phyloP scores from a whole-genome alignment of 2,113 vertebrate genomes.

The Oophaga pumilio region DNA sequence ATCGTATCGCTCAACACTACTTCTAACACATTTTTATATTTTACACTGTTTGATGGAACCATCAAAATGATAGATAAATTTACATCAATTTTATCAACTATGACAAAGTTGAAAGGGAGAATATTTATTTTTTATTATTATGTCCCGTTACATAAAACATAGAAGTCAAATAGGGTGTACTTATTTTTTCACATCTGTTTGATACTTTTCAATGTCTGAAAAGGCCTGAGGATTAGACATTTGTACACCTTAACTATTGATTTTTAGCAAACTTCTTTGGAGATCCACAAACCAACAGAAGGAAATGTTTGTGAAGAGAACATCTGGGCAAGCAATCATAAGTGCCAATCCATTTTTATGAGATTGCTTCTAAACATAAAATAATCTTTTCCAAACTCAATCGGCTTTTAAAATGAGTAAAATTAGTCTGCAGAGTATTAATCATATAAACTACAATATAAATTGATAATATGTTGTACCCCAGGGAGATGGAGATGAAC shows the following conservation, averaged over 20 bases:
- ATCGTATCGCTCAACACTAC: too few relatives aligned
- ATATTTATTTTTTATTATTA: too few relatives aligned
- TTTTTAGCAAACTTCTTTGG: constrained; percentile 21
- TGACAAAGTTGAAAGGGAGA: neutral
- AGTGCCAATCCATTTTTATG: constrained; percentile 44
- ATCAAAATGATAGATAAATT: neutral
- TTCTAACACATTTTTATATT: neutral
- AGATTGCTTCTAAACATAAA: constrained; percentile 45
- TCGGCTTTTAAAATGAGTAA: constrained; percentile 39
- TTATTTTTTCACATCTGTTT: too few relatives aligned
- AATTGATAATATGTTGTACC: constrained; percentile 44
- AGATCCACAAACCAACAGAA: constrained; percentile 10
- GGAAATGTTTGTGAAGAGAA: constrained; percentile 16
- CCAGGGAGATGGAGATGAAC: constrained; percentile 12
- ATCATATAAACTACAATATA: constrained; percentile 49
- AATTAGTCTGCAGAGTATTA: constrained; percentile 44
- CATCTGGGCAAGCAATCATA: constrained; percentile 50
- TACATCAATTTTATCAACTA: neutral
- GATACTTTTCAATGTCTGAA: too few relatives aligned
- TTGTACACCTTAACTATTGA: constrained; percentile 18
- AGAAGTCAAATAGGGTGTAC: too few relatives aligned
- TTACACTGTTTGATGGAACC: neutral
- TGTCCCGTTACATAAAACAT: too few relatives aligned
- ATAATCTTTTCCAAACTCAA: constrained; percentile 30
- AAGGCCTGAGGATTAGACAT: too few relatives aligned